phyloP scores from a whole-genome alignment of 2,113 vertebrate genomes.

The Pristiophorus japonicus region DNA sequence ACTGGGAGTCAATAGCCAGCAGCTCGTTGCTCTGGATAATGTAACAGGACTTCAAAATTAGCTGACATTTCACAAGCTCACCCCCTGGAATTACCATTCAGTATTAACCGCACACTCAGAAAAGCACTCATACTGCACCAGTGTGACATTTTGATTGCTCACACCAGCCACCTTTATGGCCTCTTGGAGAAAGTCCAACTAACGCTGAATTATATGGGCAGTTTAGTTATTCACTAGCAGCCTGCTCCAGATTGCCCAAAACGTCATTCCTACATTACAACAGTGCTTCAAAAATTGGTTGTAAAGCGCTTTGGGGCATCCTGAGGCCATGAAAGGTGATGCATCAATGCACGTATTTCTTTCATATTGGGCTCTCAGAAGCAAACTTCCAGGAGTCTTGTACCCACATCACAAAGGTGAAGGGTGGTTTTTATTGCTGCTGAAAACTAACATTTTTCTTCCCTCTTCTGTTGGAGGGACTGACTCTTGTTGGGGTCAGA shows the following conservation, averaged over 20 bases:
- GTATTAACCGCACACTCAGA: not conserved
- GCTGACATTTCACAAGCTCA: not conserved
- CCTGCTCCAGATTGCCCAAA: not conserved
- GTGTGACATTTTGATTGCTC: not conserved
- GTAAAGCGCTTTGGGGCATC: not conserved
- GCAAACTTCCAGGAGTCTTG: not conserved
- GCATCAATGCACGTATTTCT: not conserved
- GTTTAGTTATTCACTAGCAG: not conserved
- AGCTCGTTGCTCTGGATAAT: not conserved
- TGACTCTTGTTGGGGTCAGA: not conserved
- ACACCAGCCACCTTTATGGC: not conserved
- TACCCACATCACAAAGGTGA: not conserved
- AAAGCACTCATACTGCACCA: not conserved
- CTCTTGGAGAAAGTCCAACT: not conserved
- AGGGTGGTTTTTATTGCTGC: not conserved
- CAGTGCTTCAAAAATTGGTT: not conserved
- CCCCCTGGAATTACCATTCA: not conserved
- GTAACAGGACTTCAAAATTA: not conserved
- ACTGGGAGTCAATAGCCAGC: not conserved
- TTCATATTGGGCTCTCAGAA: not conserved
- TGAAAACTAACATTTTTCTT: not conserved
- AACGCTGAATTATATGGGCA: not conserved
- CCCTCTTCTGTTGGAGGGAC: not conserved
- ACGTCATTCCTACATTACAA: not conserved
- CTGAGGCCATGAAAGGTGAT: not conserved